Evolutionary conservation across 2,888 invertebrate species (phyloP).

Genomic region (Liodrosophila aerea): DNA sequence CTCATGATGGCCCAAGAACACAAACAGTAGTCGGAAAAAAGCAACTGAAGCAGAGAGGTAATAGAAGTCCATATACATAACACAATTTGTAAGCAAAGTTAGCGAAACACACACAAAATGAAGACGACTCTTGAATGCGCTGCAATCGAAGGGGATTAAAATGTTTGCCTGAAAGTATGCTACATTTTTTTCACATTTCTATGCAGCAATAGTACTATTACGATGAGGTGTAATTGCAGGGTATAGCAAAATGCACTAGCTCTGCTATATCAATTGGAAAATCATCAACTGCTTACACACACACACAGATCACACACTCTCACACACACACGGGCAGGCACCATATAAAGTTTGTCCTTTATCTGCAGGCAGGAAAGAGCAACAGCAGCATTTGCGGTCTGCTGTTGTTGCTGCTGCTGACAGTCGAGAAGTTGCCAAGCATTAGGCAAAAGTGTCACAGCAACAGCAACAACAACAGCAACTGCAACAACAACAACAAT

Average conservation of each 20-base stretch:
- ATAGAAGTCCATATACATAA: not conserved
- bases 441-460: conserved; percentile 44
- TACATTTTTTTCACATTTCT: too few relatives aligned
- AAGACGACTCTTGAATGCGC: too few relatives aligned
- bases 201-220: too few relatives aligned
- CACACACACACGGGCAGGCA: conserved; percentile 26
- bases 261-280: conserved; percentile 45
- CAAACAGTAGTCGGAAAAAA: not conserved
- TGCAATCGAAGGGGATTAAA: too few relatives aligned
- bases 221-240: not conserved
- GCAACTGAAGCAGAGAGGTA: too few relatives aligned
- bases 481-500: conserved; percentile 1
- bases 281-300: conserved; percentile 62
- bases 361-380: conserved; percentile 14
- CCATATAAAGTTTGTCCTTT: conserved; percentile 56
- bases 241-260: conserved; percentile 14
- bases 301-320: conserved; percentile 19
- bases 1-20: conserved; percentile 12
- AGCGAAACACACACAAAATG: too few relatives aligned
- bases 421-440: conserved; percentile 38
- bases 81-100: conserved; percentile 23
- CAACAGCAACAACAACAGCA: conserved; percentile 15
- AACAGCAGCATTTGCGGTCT: conserved; percentile 17
- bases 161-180: not conserved
- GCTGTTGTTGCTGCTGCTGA: conserved; percentile 31